Evolutionary conservation across 2,888 invertebrate species (phyloP).

Genomic region (Habroteleia sp.): DNA sequence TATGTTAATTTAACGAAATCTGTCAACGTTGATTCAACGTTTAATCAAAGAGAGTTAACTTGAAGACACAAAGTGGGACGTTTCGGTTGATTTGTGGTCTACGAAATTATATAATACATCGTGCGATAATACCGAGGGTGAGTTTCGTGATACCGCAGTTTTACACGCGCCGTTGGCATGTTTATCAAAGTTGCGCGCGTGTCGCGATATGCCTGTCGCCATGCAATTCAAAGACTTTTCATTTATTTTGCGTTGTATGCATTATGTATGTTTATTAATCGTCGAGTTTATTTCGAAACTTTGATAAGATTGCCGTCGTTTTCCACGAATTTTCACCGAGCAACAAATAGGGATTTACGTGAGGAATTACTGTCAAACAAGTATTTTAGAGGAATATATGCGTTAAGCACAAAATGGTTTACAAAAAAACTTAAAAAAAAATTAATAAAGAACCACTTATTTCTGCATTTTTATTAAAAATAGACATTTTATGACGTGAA

Average conservation of each 20-base stretch:
- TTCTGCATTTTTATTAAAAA: too few species aligned
- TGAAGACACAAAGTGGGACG: slow-evolving; percentile 23
- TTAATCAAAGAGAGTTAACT: neutral
- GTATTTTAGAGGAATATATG: neutral
- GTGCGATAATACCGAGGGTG: slow-evolving; percentile 54
- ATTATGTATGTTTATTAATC: slow-evolving; percentile 51
- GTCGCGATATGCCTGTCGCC: slow-evolving; percentile 45
- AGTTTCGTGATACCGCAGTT: slow-evolving; percentile 50
- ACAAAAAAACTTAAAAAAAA: too few species aligned
- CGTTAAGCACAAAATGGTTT: too few species aligned
- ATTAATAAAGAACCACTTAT: too few species aligned
- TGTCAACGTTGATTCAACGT: neutral
- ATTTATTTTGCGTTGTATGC: slow-evolving; percentile 42
- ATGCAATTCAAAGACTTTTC: slow-evolving; percentile 42
- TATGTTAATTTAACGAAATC: too few species aligned
- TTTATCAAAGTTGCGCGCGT: slow-evolving; percentile 52
- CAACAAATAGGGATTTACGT: slow-evolving; percentile 5
- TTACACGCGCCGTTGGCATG: slow-evolving; percentile 45
- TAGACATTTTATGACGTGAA: too few species aligned
- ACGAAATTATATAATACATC: slow-evolving; percentile 56
- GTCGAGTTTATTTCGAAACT: slow-evolving; percentile 22
- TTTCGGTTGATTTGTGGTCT: slow-evolving; percentile 50
- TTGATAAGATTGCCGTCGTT: slow-evolving; percentile 26
- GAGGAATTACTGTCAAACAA: neutral
- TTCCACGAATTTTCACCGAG: slow-evolving; percentile 10